Evolutionary conservation across 2,888 invertebrate species (phyloP).

Genomic region (Pardosa pseudoannulata): DNA sequence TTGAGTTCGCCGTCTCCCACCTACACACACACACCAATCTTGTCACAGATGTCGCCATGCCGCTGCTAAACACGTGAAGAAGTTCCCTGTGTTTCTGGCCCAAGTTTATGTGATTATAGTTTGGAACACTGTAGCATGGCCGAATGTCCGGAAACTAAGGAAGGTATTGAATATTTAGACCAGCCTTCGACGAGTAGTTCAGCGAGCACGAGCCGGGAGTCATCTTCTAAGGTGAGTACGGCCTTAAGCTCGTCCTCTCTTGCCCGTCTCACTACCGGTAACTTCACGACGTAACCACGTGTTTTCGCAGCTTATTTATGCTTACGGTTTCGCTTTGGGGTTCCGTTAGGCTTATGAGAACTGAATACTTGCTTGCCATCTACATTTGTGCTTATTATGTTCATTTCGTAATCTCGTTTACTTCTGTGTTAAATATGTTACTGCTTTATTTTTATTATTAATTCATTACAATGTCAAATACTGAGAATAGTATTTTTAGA

Average conservation of each 20-base stretch:
- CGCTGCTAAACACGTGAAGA: constrained; percentile 40
- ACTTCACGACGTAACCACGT: constrained; percentile 42
- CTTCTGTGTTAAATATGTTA: too few species aligned
- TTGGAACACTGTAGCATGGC: constrained; percentile 42
- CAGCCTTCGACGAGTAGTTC: constrained; percentile 61
- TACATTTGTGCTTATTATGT: too few species aligned
- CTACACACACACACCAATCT: constrained; percentile 52
- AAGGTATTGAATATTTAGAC: constrained; percentile 42
- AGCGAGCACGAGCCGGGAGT: constrained; percentile 25
- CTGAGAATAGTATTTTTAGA: too few species aligned
- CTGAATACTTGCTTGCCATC: too few species aligned
- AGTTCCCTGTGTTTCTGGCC: not conserved
- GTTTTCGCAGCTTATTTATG: constrained; percentile 12
- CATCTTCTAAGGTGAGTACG: constrained; percentile 55
- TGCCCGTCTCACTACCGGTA: not conserved
- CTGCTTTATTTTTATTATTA: too few species aligned
- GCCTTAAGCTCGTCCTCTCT: not conserved
- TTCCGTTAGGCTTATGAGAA: constrained; percentile 6
- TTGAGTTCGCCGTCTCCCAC: constrained; percentile 17
- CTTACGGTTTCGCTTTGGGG: constrained; percentile 10
- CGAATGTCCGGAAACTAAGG: constrained; percentile 46
- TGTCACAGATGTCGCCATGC: constrained; percentile 66
- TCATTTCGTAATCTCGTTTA: too few species aligned
- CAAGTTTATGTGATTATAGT: not conserved
- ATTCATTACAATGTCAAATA: too few species aligned